phyloP scores from a whole-genome alignment of 2,888 invertebrate genomes.

The Drosophila leonis region DNA sequence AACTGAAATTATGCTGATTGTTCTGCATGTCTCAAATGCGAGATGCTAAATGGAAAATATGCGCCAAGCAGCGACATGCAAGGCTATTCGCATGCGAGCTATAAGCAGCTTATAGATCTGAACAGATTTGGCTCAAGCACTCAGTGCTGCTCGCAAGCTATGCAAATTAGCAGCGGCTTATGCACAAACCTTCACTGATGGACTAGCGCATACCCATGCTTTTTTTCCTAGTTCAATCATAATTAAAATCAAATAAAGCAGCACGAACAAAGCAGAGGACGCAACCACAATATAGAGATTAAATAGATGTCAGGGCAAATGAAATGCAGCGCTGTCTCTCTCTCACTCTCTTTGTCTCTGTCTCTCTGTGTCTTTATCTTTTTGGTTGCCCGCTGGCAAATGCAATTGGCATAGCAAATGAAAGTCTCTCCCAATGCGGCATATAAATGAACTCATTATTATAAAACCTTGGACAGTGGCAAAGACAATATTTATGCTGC shows the following conservation, averaged over 20 bases:
- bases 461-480: conserved; percentile 33
- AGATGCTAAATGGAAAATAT: conserved; percentile 41
- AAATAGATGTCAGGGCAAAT: conserved; percentile 44
- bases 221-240: conserved; percentile 23
- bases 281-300: conserved; percentile 38
- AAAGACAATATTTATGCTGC: conserved; percentile 66
- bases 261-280: conserved; percentile 22
- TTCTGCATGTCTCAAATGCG: conserved; percentile 47
- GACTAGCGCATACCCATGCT: background rate
- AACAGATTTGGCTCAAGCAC: conserved; percentile 22
- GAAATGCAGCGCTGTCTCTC: conserved; percentile 30
- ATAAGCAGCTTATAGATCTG: conserved; percentile 45
- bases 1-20: conserved; percentile 78
- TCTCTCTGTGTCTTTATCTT: conserved; percentile 1
- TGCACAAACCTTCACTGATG: conserved; percentile 1
- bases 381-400: conserved; percentile 17
- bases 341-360: conserved; percentile 10
- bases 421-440: conserved; percentile 50
- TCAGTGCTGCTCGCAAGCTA: conserved; percentile 41
- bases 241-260: conserved; percentile 36
- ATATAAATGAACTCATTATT: conserved; percentile 81
- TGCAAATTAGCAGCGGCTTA: conserved; percentile 67
- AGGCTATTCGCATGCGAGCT: conserved; percentile 40
- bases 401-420: conserved; percentile 49
- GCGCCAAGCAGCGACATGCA: conserved; percentile 42